Evolutionary conservation across 2,888 invertebrate genomes (phyloP).

Genomic region (Pyrrhosoma nymphula): DNA sequence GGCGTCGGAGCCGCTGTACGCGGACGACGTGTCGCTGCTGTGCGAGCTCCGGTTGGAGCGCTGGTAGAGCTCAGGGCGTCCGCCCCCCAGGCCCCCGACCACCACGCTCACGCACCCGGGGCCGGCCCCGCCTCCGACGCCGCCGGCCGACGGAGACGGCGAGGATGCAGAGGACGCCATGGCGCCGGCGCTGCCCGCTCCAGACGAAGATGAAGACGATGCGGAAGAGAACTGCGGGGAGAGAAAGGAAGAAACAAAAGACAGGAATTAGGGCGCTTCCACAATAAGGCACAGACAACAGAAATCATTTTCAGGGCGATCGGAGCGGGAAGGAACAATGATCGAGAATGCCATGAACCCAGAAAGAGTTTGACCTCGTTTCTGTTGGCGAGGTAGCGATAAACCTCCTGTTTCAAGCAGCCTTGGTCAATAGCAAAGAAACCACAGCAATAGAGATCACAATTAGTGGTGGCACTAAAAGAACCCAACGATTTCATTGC

Average conservation of each 20-base stretch:
- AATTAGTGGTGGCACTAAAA: too few species aligned
- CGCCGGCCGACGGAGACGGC: conserved; percentile 71
- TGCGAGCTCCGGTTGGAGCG: conserved; percentile 91
- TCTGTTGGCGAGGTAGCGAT: too few species aligned
- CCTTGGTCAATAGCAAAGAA: too few species aligned
- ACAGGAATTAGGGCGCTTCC: background rate
- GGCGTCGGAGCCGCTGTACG: conserved; percentile 97
- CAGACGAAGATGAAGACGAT: background rate
- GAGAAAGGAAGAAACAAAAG: background rate
- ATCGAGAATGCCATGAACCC: too few species aligned
- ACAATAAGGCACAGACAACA: background rate
- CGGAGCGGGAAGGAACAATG: too few species aligned
- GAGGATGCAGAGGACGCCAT: background rate
- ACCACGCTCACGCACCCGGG: background rate
- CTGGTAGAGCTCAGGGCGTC: conserved; percentile 88
- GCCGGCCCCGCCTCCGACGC: conserved; percentile 76
- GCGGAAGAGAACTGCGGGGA: background rate
- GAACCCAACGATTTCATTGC: too few species aligned
- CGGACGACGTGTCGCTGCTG: conserved; percentile 96
- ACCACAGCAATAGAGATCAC: too few species aligned
- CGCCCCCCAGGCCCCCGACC: conserved; percentile 71
- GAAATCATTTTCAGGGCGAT: background rate
- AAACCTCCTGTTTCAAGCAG: too few species aligned
- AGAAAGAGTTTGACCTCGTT: too few species aligned
- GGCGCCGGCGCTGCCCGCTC: conserved; percentile 74